phyloP scores from a whole-genome alignment of 1,140 invertebrate genomes.

The Monomorium pharaonis region DNA sequence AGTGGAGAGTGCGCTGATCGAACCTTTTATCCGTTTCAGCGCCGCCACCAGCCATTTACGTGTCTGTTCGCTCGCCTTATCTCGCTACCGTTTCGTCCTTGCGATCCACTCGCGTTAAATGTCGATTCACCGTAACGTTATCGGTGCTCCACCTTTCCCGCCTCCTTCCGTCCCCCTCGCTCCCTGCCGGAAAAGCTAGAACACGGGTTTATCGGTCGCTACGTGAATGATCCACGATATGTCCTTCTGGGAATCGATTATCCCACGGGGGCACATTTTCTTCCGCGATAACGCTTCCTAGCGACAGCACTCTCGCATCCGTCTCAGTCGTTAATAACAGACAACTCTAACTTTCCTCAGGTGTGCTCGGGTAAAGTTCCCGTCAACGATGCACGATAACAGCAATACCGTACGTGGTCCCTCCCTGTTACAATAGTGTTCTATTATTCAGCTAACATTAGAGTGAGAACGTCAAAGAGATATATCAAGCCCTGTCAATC shows the following conservation, averaged over 20 bases:
- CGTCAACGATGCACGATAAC: slow-evolving; percentile 22
- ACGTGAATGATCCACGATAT: slow-evolving; percentile 68
- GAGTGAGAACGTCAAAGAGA: not conserved
- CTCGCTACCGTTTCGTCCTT: slow-evolving; percentile 61
- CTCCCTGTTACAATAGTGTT: not conserved
- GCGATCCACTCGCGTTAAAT: slow-evolving; percentile 68
- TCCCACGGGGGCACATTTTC: slow-evolving; percentile 50
- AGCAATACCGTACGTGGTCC: not conserved
- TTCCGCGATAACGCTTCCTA: slow-evolving; percentile 25
- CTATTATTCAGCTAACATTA: slow-evolving; percentile 19
- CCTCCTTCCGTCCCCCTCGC: not conserved
- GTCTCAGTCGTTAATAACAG: slow-evolving; percentile 51
- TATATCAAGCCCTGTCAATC: not conserved
- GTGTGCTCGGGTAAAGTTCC: not conserved
- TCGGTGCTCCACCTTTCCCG: slow-evolving; percentile 16
- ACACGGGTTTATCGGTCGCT: slow-evolving; percentile 59
- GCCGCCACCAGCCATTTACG: slow-evolving; percentile 63
- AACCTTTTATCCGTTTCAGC: slow-evolving; percentile 72
- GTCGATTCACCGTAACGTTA: slow-evolving; percentile 67
- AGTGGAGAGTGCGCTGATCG: slow-evolving; percentile 62
- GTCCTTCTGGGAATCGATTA: slow-evolving; percentile 67
- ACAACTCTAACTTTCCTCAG: slow-evolving; percentile 46
- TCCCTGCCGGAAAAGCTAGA: slow-evolving; percentile 4
- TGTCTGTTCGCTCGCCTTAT: slow-evolving; percentile 65
- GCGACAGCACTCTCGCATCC: slow-evolving; percentile 32